Evolutionary conservation across 2,113 vertebrate species (phyloP).

Genomic region (Nycticebus coucang): DNA sequence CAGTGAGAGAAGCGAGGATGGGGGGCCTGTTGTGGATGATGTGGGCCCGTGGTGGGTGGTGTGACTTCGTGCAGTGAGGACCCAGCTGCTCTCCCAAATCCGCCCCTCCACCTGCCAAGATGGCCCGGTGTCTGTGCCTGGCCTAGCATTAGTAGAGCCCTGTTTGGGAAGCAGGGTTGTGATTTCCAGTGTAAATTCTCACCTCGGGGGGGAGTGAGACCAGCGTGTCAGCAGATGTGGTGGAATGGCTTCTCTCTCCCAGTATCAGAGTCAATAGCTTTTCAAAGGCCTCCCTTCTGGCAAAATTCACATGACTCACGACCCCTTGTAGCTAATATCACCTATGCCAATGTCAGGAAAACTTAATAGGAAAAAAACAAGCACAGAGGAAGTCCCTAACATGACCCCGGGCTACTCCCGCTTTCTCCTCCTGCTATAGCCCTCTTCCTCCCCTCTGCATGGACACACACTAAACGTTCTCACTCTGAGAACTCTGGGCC

Average conservation of each 20-base stretch:
- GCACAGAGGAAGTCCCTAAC: not conserved
- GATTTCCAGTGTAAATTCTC: constrained; percentile 40
- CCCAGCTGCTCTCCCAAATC: constrained; percentile 27
- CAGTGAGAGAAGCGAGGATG: constrained; percentile 71
- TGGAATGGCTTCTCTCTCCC: not conserved
- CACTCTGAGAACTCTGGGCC: not conserved
- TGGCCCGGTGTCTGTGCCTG: constrained; percentile 81
- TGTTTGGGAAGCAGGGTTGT: constrained; percentile 36
- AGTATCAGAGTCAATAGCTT: not conserved
- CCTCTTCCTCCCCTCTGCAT: not conserved
- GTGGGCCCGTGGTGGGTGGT: not conserved
- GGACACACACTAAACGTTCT: constrained; percentile 1
- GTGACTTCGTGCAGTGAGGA: not conserved
- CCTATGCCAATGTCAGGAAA: constrained; percentile 19
- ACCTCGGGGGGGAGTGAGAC: not conserved
- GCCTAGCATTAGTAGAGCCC: not conserved
- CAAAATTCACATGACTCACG: not conserved
- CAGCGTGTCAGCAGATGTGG: not conserved
- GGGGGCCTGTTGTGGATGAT: not conserved
- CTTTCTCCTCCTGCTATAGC: not conserved
- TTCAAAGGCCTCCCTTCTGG: not conserved
- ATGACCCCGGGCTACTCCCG: not conserved
- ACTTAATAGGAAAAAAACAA: not conserved
- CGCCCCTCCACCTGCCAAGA: constrained; percentile 51
- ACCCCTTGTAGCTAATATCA: not conserved